Conservation (phyloP, 2,888 invertebrate genomes). For the Diogma glabrata region DNA sequence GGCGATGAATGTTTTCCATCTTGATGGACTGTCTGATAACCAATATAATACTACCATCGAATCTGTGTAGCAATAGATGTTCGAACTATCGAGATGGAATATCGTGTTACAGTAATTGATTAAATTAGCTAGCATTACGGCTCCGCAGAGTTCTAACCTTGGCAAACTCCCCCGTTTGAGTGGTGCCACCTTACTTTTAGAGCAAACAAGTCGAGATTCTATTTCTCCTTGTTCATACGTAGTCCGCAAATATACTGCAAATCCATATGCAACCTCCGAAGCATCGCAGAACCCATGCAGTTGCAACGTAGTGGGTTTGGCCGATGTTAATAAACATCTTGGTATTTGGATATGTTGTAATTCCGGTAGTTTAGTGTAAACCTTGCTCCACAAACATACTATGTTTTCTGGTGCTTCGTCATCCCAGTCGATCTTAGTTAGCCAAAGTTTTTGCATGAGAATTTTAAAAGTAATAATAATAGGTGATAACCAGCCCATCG, state of each 20-base stretch:
- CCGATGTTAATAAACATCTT: background rate
- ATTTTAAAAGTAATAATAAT: background rate
- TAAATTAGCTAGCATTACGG: too few species aligned
- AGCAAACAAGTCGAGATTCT: background rate
- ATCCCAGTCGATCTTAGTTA: background rate
- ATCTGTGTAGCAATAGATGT: too few species aligned
- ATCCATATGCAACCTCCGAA: background rate
- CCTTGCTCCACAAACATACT: background rate
- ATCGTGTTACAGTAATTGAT: too few species aligned
- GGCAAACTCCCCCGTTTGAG: background rate
- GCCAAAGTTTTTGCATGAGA: background rate
- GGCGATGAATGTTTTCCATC: too few species aligned
- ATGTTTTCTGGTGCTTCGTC: background rate
- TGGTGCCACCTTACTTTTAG: background rate
- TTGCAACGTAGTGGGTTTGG: background rate
- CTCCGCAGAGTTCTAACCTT: background rate
- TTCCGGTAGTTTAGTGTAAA: background rate
- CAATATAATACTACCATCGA: too few species aligned
- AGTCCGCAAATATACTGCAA: background rate
- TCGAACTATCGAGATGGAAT: too few species aligned
- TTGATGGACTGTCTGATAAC: too few species aligned
- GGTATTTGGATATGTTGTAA: background rate
- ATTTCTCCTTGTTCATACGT: background rate
- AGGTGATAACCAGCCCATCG: background rate
- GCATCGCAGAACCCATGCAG: background rate